Percentiles rank a stretch among this genome's conserved stretches.
These are phyloP conservation scores for Trachelus iudaicus DNA, from an alignment of 2,888 invertebrate genomes.

Conservation along the genomic window DNA sequence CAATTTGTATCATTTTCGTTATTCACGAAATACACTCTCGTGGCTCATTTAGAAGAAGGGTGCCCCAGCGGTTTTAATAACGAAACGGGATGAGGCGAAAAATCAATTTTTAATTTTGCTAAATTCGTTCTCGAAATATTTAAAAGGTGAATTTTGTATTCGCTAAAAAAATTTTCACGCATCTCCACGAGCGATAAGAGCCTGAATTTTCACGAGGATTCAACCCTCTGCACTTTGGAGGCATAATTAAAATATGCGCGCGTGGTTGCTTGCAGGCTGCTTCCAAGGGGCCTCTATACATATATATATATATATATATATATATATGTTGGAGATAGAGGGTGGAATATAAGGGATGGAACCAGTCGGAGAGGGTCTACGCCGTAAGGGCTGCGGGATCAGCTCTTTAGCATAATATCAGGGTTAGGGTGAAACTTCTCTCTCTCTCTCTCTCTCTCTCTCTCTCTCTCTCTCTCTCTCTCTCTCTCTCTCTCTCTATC, in stretches of 20 bases:
- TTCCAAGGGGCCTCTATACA: background rate
- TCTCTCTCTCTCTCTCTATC: background rate
- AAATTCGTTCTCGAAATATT: too few relatives aligned
- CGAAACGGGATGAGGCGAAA: too few relatives aligned
- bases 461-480: background rate
- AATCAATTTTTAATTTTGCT: too few relatives aligned
- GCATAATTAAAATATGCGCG: conserved; percentile 29
- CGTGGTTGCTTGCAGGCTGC: conserved; percentile 15
- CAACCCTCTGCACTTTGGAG: conserved; percentile 14
- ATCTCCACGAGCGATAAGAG: background rate
- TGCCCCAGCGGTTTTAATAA: too few relatives aligned
- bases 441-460: background rate
- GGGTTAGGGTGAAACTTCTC: conserved; percentile 4
- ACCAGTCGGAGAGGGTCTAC: background rate
- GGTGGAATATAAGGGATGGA: conserved; percentile 1
- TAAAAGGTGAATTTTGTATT: too few relatives aligned
- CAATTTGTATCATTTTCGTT: background rate
- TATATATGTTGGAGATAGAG: background rate
- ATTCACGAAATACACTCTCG: background rate
- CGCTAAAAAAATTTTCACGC: background rate
- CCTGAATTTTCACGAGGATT: conserved; percentile 11
- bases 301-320: background rate
- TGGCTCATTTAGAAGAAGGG: background rate
- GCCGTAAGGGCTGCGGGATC: conserved; percentile 1
- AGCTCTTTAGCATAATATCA: conserved; percentile 15